Base-by-base conservation (phyloP, 92 coral and sea anemone species). In the Micromussa lordhowensis region DNA sequence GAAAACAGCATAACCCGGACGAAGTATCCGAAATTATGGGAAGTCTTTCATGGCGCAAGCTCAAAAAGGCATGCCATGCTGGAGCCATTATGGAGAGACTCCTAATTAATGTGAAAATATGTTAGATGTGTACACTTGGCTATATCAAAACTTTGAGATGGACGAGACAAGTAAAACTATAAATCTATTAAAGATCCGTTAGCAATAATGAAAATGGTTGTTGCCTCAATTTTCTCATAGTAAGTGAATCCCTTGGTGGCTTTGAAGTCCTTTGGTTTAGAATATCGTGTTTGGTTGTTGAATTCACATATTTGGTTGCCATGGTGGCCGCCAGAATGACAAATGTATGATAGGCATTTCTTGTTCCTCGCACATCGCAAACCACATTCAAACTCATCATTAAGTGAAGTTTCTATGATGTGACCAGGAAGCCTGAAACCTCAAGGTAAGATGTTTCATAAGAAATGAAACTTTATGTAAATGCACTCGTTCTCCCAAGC, bases 371-470 rank as follows among this genome's bases (percentile, higher is more conserved):
- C 54, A 44, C 84, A 80, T 34, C 55, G 54, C 3, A 80, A 35
- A 3, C 84, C 84, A 59, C 73, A 59, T 51, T 19, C 55, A 34
- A 53, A 78, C 40, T 19, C 34, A 22, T 58, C 53, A 35, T 31
- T 30, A 17, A 31, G 1, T 13, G 32, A 29, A 26, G 82, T 78
- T n/a, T 61, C 73, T 17, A 80, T 58, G 22, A 80, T 72, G 22
- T 80, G 84, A 30, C 84, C 73, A 61, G 26, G 19, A 35, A 80
- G 73, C 40, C 34, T 34, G 54, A 61, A 80, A 24, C 51, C 84
- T 80, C 16, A 19, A 44, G 51, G 51, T 9, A 44, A 44, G 12
- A 44, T 44, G 0, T 44, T 44, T 44, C 9, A 44, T 44, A 12
- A 44, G 51, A 44, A 44, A 44, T 44, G 51, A 44, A 44, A 44